A percentile compares a stretch with the other conserved stretches of the same genome.
Conservation (phyloP, 2,797 vertebrate species). For the Smutsia temminckii region DNA sequence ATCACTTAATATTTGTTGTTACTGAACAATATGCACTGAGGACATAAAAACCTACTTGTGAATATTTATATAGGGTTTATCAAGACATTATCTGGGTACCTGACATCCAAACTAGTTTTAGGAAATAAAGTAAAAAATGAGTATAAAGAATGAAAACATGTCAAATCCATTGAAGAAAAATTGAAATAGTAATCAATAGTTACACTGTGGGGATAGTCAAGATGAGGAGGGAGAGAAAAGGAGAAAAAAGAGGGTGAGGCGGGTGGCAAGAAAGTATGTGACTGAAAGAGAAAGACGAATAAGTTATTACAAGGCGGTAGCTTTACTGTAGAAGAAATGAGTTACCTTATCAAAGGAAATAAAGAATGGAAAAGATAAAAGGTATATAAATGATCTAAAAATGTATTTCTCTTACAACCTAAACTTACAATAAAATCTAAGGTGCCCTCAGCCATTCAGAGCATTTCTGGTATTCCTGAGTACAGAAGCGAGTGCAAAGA, state of each 20-base stretch:
- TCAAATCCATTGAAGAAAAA: background rate
- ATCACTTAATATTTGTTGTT: background rate
- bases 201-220: background rate
- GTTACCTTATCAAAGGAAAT: background rate
- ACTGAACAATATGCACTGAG: background rate
- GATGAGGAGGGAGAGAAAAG: background rate
- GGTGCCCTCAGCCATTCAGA: background rate
- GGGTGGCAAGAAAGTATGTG: background rate
- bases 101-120: background rate
- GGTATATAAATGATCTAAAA: background rate
- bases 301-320: background rate
- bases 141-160: background rate
- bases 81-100: background rate
- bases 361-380: background rate
- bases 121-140: background rate
- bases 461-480: background rate
- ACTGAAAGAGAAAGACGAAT: background rate
- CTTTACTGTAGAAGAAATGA: background rate
- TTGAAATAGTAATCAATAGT: background rate
- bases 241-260: background rate
- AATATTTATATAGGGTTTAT: background rate
- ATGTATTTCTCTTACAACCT: background rate
- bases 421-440: background rate
- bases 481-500: background rate
- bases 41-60: slow-evolving; percentile 11